These are phyloP conservation scores for Stramonita haemastoma DNA, from an alignment of 2,888 invertebrate genomes.

Conservation along the genomic window DNA sequence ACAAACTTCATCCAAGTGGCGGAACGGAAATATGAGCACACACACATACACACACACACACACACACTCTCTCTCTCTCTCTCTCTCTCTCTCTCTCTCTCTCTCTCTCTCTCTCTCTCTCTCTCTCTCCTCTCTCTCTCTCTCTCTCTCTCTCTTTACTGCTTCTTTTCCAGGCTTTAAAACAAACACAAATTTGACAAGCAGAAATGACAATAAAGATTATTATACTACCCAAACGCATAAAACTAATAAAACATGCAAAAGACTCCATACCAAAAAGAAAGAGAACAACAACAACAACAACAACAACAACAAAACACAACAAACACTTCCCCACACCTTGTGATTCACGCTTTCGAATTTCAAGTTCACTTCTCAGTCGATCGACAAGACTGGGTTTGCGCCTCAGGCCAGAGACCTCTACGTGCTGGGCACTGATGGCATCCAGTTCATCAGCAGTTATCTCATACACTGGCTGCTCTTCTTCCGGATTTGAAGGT, in stretches of 20 bases:
- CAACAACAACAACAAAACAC: too few relatives aligned
- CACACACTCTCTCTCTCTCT: too few relatives aligned
- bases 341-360: conserved; percentile 3
- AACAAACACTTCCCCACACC: neutral
- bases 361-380: conserved; percentile 23
- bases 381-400: conserved; percentile 6
- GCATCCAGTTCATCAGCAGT: neutral
- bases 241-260: too few relatives aligned
- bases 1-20: neutral
- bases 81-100: too few relatives aligned
- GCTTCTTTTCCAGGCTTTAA: too few relatives aligned
- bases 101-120: too few relatives aligned
- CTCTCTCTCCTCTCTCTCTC: too few relatives aligned
- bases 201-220: too few relatives aligned
- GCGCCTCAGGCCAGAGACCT: neutral
- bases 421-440: neutral
- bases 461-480: conserved; percentile 15
- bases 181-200: too few relatives aligned
- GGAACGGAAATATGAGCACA: neutral
- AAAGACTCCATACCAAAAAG: too few relatives aligned
- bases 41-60: neutral
- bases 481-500: neutral
- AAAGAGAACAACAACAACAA: neutral
- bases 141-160: too few relatives aligned
- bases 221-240: too few relatives aligned